These are phyloP conservation scores for Lochmaea capreae DNA, from an alignment of 2,888 invertebrate genomes.

Conservation along the genomic window DNA sequence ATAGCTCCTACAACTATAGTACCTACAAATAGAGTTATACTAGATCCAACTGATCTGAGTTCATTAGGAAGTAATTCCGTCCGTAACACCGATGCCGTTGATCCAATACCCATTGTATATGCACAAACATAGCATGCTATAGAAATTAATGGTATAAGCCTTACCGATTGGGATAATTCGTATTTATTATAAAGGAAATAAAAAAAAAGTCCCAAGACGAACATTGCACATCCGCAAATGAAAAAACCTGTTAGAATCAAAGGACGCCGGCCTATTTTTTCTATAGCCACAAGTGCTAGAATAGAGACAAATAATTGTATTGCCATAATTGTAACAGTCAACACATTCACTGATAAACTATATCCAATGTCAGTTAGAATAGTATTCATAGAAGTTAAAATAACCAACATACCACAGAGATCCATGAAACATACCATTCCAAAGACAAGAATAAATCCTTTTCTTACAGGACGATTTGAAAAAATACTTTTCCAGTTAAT, in stretches of 20 bases:
- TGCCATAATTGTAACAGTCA: constrained; percentile 80
- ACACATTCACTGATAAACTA: constrained; percentile 70
- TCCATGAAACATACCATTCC: constrained; percentile 3
- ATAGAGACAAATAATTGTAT: constrained; percentile 78
- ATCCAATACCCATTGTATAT: constrained; percentile 1
- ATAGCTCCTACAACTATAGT: neutral
- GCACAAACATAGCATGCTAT: neutral
- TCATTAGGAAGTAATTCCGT: constrained; percentile 56
- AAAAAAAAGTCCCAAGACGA: constrained; percentile 71
- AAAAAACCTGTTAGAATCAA: constrained; percentile 76
- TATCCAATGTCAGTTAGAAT: neutral
- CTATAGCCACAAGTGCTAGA: constrained; percentile 79
- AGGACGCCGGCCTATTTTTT: constrained; percentile 77
- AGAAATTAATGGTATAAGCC: neutral
- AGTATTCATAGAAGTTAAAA: neutral
- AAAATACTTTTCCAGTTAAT: constrained; percentile 58
- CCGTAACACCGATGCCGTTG: constrained; percentile 54
- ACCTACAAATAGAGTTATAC: neutral
- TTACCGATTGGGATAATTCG: neutral
- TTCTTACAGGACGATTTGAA: constrained; percentile 12
- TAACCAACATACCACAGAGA: neutral
- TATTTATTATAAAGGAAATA: constrained; percentile 53
- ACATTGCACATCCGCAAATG: constrained; percentile 73
- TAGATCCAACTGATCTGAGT: constrained; percentile 6
- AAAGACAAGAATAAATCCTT: neutral